Percentiles rank a stretch among this genome's conserved stretches.
phyloP scores from a whole-genome alignment of 2,888 invertebrate species.

The Eurytoma adleriae region DNA sequence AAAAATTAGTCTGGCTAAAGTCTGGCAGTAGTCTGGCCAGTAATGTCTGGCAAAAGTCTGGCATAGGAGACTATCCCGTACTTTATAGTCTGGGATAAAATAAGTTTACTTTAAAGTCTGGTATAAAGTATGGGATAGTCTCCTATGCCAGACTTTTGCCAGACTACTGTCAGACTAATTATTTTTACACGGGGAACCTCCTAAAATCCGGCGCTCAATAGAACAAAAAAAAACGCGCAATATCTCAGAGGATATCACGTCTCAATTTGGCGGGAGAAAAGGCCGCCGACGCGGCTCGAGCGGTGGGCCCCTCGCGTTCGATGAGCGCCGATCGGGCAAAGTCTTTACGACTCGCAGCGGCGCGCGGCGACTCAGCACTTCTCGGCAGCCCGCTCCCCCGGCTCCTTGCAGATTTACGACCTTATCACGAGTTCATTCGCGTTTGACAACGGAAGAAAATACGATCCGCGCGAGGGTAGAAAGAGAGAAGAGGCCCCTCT shows the following conservation, averaged over 20 bases:
- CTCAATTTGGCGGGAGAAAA: conserved; percentile 4
- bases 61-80: too few relatives aligned
- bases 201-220: not conserved
- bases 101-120: too few relatives aligned
- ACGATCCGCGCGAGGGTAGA: conserved; percentile 16
- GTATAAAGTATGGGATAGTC: too few relatives aligned
- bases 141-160: too few relatives aligned
- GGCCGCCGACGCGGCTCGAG: not conserved
- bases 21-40: too few relatives aligned
- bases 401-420: conserved; percentile 42
- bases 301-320: not conserved
- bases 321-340: not conserved
- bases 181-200: too few relatives aligned
- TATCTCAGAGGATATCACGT: not conserved
- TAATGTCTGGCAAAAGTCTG: too few relatives aligned
- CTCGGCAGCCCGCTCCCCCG: not conserved
- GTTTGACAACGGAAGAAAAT: conserved; percentile 47
- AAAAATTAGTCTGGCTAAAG: too few relatives aligned
- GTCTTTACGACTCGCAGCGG: conserved; percentile 18
- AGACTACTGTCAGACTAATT: too few relatives aligned
- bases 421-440: conserved; percentile 46
- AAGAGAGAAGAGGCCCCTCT: not conserved
- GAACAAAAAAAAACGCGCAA: not conserved
- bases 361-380: too few relatives aligned
- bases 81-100: too few relatives aligned